Evolutionary conservation across 1,140 invertebrate genomes (phyloP).

Genomic region (Aleiodes sp.): DNA sequence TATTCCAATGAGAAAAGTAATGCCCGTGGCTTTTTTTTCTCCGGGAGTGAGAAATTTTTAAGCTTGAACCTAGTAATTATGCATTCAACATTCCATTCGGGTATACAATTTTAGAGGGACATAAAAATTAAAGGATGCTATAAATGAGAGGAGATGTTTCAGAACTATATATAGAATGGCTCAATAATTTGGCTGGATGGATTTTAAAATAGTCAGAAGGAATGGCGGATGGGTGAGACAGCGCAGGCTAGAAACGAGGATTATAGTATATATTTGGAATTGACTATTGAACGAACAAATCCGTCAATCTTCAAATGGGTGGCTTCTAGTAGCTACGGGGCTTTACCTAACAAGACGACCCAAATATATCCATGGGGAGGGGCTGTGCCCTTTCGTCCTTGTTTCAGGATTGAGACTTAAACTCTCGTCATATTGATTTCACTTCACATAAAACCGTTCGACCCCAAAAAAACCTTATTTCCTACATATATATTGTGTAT

Average conservation of each 20-base stretch:
- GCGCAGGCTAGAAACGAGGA: too few species aligned
- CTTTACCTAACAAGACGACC: too few species aligned
- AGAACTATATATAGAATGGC: not conserved
- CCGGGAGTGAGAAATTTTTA: too few species aligned
- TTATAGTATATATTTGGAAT: slow-evolving; percentile 18
- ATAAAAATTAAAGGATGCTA: too few species aligned
- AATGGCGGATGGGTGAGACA: not conserved
- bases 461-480: not conserved
- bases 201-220: not conserved
- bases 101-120: too few species aligned
- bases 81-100: too few species aligned
- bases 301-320: not conserved
- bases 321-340: not conserved
- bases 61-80: too few species aligned
- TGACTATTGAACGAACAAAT: not conserved
- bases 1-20: too few species aligned
- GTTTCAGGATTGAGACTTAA: slow-evolving; percentile 15
- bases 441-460: not conserved
- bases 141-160: not conserved
- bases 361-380: not conserved
- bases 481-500: too few species aligned
- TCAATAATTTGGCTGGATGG: not conserved
- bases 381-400: slow-evolving; percentile 25
- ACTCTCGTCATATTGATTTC: not conserved
- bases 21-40: too few species aligned